Base-by-base conservation (phyloP, 2,113 vertebrate genomes). In the Hydropotes inermis region DNA sequence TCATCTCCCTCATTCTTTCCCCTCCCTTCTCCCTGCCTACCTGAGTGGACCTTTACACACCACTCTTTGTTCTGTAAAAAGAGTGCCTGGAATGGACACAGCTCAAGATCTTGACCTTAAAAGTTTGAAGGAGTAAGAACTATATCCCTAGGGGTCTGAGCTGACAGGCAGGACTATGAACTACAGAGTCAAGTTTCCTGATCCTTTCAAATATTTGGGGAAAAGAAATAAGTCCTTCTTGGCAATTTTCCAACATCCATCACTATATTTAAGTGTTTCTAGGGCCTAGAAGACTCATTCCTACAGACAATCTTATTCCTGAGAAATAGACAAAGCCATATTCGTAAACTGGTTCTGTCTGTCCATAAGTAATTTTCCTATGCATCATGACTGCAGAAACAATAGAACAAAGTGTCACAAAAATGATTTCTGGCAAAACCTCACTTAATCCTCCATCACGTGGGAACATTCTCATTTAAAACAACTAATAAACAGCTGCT, bases 81-180 rank as follows among this genome's bases (percentile, higher is more conserved):
- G 94, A 98, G 96, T 97, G 91, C 92, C 50, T 97, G 95, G 92
- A 95, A 97, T 60, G 92, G 95, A 97, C n/a, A 81, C 81, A 92
- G 92, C 64, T 79, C 88, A 70, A 36, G 30, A 19, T 88, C 81
- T 81, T 91, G 78, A 94, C 64, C 87, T 97, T 47, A 92, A 89
- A 95, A 89, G 57, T 84, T 50, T 89, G 52, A 95, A 74, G 93
- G 52, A 7, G 57, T 89, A 61, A 23, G 45, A 74, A 91, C 84
- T 85, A 36, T 58, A 94, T 60, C 39, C 58, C 7, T 21, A 96
- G 61, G 54, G 60, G 64, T 64, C 95, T 96, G 89, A 70, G 81
- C 58, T 85, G 54, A 57, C 76, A 74, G 58, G 60, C 76, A 61
- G 78, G 39, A 54, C 94, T 83, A 87, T 50, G 36, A 86, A 91